Conservation (phyloP, 2,797 vertebrate genomes). For the Gobionotothen gibberifrons region DNA sequence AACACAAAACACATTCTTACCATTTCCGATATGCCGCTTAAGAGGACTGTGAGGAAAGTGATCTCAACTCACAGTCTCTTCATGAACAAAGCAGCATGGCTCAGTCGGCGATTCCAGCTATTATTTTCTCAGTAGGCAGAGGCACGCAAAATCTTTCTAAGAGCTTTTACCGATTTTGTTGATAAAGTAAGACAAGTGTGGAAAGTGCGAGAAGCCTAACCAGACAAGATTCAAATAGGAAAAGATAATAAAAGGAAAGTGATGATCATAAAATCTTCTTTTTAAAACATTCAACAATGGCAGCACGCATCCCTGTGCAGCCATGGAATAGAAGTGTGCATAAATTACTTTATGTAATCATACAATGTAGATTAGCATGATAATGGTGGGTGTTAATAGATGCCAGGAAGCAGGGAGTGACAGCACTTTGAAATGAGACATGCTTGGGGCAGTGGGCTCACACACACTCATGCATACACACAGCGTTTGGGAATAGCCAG, state of each 20-base stretch:
- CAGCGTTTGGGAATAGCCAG: slow-evolving; percentile 85
- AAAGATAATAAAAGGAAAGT: slow-evolving; percentile 40
- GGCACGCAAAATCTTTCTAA: slow-evolving; percentile 53
- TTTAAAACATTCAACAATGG: slow-evolving; percentile 80
- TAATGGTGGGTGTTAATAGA: slow-evolving; percentile 99
- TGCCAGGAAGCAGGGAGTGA: slow-evolving; percentile 98
- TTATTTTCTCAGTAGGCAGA: slow-evolving; percentile 74
- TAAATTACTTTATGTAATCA: slow-evolving; percentile 99
- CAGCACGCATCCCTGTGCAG: slow-evolving; percentile 86
- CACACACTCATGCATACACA: slow-evolving; percentile 74
- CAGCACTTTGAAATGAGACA: slow-evolving; percentile 98
- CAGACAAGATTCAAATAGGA: slow-evolving; percentile 27
- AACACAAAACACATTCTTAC: slow-evolving; percentile 74
- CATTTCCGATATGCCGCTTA: slow-evolving; percentile 72
- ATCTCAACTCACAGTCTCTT: slow-evolving; percentile 67
- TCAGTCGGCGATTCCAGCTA: slow-evolving; percentile 62
- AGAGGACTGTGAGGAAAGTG: slow-evolving; percentile 69
- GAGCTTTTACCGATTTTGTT: slow-evolving; percentile 49
- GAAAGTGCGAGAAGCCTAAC: slow-evolving; percentile 52
- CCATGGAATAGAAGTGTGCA: slow-evolving; percentile 93
- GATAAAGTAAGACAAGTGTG: slow-evolving; percentile 52
- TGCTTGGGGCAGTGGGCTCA: slow-evolving; percentile 92
- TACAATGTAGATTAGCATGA: slow-evolving; percentile 99
- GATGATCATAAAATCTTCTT: slow-evolving; percentile 57
- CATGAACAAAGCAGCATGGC: slow-evolving; percentile 71